A percentile compares a stretch with the other conserved stretches of the same genome.
phyloP scores from a whole-genome alignment of 2,113 vertebrate genomes.

The Anoura caudifer region DNA sequence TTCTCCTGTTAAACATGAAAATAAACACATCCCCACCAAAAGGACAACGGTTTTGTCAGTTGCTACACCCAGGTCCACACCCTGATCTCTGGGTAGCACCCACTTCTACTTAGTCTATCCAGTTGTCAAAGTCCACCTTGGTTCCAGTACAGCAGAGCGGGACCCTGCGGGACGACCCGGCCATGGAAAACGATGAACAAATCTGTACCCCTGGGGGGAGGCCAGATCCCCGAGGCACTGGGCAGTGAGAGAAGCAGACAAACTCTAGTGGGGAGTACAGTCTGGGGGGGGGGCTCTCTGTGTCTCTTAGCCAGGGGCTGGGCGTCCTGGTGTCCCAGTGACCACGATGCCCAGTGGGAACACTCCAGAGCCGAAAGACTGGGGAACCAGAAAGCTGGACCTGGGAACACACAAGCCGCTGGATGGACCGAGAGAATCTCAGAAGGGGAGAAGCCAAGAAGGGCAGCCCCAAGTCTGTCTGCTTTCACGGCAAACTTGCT shows the following conservation, averaged over 20 bases:
- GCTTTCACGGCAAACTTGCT: neutral
- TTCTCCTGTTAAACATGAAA: neutral
- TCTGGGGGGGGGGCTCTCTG: neutral
- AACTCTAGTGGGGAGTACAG: too few relatives aligned
- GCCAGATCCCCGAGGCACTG: neutral
- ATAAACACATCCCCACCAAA: neutral
- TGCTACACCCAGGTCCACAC: neutral
- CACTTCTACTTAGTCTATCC: neutral
- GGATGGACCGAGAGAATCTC: neutral
- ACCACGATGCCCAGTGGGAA: neutral
- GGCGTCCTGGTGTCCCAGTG: neutral
- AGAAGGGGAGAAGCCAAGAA: neutral
- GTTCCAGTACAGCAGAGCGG: neutral
- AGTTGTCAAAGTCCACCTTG: neutral
- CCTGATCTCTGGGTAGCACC: neutral
- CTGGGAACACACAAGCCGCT: neutral
- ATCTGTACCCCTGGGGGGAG: neutral
- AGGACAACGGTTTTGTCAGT: neutral
- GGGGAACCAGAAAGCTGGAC: neutral
- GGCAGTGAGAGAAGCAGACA: neutral
- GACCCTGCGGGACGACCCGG: accelerated
- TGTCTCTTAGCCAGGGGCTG: too few relatives aligned
- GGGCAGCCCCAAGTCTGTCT: neutral
- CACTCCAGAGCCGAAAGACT: neutral
- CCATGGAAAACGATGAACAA: neutral